Evolutionary conservation across 2,113 vertebrate genomes (phyloP).

Genomic region (Phodopus roborovskii): DNA sequence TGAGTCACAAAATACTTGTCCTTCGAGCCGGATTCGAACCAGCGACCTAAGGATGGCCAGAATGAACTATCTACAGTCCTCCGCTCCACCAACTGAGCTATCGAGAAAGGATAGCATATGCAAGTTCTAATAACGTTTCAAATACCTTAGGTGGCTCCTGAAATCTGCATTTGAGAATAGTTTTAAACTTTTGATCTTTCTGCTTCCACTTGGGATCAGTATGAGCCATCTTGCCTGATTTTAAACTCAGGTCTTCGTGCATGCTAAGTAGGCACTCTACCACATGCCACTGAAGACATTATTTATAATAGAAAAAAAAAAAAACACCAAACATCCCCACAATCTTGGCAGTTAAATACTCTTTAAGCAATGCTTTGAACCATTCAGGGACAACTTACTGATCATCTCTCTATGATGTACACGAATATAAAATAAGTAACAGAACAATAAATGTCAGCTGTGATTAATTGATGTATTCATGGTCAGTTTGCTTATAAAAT

Average conservation of each 20-base stretch:
- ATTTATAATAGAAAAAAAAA: neutral
- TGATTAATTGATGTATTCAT: neutral
- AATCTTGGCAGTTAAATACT: neutral
- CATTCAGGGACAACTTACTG: neutral
- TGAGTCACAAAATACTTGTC: neutral
- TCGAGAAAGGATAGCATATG: rapidly evolving
- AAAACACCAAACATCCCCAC: neutral
- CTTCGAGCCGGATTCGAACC: conserved; percentile 18
- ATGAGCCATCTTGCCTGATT: neutral
- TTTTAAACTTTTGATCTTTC: neutral
- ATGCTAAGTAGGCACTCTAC: neutral
- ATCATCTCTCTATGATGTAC: neutral
- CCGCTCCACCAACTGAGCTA: conserved; percentile 6
- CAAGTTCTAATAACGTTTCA: rapidly evolving
- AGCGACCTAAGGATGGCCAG: neutral
- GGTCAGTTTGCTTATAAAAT: neutral
- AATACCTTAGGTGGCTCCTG: neutral
- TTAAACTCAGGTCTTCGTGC: neutral
- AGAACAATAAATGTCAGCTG: neutral
- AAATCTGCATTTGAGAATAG: too few relatives aligned
- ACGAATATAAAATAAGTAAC: neutral
- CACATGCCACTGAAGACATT: neutral
- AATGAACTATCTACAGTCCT: rapidly evolving
- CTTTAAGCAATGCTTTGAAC: neutral
- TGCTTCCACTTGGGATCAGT: neutral